These are phyloP conservation scores for Leuciscus waleckii DNA, from an alignment of 2,797 vertebrate species.

Conservation along the genomic window DNA sequence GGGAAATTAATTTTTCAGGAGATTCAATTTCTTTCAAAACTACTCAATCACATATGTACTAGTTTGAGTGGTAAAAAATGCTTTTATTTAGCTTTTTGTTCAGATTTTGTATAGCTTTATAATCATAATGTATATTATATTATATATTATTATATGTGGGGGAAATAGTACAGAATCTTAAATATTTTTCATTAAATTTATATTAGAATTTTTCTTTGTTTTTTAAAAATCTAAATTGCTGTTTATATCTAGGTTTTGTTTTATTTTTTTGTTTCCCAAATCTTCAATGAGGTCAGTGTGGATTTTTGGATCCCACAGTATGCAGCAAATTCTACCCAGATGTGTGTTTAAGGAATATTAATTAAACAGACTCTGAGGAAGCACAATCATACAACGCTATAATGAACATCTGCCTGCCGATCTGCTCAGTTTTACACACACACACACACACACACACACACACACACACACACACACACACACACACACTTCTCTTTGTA, in stretches of 20 bases:
- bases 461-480: not conserved
- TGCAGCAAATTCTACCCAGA: not conserved
- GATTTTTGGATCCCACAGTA: not conserved
- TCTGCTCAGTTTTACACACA: not conserved
- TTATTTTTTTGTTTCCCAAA: not conserved
- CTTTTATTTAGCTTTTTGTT: no score
- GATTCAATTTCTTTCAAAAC: not conserved
- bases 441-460: not conserved
- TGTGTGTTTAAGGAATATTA: constrained; percentile 26
- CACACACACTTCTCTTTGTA: not conserved
- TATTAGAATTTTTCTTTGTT: not conserved
- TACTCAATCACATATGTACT: not conserved
- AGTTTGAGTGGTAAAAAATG: not conserved
- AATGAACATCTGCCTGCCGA: constrained; percentile 49
- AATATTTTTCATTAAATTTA: not conserved
- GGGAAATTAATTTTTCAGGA: not conserved
- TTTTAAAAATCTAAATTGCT: no score
- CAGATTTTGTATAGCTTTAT: not conserved
- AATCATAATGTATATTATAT: not conserved
- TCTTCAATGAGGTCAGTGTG: not conserved
- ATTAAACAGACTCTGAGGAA: constrained; percentile 34
- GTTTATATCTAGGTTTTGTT: not conserved
- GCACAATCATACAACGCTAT: constrained; percentile 21
- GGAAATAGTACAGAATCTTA: not conserved
- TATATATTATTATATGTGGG: not conserved